A percentile compares a stretch with the other conserved stretches of the same genome.
Conservation (phyloP, 2,888 invertebrate species). For the Monopis laevigella region DNA sequence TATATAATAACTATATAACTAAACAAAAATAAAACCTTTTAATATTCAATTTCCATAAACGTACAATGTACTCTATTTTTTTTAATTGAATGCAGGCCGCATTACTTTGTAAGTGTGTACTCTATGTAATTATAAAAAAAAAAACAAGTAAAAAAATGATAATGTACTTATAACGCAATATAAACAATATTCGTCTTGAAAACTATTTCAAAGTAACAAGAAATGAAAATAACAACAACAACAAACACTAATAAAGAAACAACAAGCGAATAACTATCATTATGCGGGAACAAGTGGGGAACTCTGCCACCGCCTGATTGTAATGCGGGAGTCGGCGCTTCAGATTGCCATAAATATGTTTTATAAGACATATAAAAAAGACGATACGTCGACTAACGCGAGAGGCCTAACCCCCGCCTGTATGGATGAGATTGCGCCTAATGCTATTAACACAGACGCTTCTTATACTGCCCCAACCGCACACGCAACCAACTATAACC, state of each 20-base stretch:
- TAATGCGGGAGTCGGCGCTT: constrained; percentile 25
- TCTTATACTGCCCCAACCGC: constrained; percentile 28
- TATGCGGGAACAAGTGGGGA: neutral
- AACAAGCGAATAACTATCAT: neutral
- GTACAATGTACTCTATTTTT: too few species aligned
- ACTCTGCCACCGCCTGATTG: neutral
- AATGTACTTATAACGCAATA: neutral
- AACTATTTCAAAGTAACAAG: too few species aligned
- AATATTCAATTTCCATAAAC: too few species aligned
- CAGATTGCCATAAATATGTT: constrained; percentile 67
- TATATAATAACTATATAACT: too few species aligned
- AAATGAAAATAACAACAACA: neutral
- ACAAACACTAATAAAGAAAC: neutral
- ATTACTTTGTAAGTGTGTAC: too few species aligned
- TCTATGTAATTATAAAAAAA: too few species aligned
- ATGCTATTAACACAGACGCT: constrained; percentile 69
- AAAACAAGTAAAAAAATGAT: too few species aligned
- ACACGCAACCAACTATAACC: neutral
- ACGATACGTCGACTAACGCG: constrained; percentile 52
- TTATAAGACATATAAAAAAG: constrained; percentile 64
- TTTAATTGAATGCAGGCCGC: too few species aligned
- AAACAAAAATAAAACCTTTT: too few species aligned
- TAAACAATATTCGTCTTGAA: neutral
- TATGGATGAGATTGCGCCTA: constrained; percentile 68
- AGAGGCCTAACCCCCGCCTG: constrained; percentile 59